Evolutionary conservation across 2,888 invertebrate species (phyloP).

Genomic region (Digitonthophagus gazella): DNA sequence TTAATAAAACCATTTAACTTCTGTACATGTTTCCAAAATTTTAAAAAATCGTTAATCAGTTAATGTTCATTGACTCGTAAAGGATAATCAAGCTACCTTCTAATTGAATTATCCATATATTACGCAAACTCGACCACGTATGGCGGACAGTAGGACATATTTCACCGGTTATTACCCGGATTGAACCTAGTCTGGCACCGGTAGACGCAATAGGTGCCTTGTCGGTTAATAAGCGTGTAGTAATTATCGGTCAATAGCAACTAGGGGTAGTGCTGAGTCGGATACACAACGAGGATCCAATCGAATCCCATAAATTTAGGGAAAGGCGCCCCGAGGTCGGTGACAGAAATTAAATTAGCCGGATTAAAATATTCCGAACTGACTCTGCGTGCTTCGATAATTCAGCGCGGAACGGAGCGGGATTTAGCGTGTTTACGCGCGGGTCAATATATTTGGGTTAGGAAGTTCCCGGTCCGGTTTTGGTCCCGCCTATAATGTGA

Average conservation of each 20-base stretch:
- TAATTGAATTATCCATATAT: background rate
- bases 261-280: background rate
- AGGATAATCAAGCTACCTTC: background rate
- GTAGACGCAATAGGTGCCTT: background rate
- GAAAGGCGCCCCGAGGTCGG: background rate
- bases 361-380: background rate
- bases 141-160: background rate
- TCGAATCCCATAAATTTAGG: background rate
- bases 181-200: background rate
- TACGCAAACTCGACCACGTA: background rate
- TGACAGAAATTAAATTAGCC: background rate
- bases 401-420: background rate
- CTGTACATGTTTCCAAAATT: too few relatives aligned
- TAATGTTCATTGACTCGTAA: too few relatives aligned
- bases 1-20: too few relatives aligned
- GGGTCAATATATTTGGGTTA: background rate
- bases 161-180: background rate
- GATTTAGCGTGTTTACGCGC: background rate
- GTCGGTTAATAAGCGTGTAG: background rate
- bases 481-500: background rate
- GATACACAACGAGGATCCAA: background rate
- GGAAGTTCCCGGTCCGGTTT: background rate
- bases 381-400: background rate
- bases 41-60: too few relatives aligned
- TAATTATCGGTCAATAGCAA: background rate